Base-by-base conservation (phyloP, 2,797 vertebrate species). In the Pseudocheirus occidentalis region DNA sequence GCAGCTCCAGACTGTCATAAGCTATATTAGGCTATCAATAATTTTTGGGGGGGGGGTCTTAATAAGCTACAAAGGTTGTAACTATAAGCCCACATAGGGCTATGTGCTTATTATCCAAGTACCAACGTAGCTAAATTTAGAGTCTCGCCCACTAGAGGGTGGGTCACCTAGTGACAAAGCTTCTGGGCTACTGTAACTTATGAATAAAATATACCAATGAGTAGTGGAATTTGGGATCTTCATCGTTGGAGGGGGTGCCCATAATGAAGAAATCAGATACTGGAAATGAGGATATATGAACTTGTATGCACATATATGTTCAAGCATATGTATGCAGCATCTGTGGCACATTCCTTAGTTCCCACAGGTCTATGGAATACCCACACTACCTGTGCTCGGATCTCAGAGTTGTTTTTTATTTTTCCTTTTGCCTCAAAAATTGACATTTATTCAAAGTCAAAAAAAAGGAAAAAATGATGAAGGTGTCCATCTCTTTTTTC, bases 381-480 rank as follows among this genome's bases (percentile, higher is more conserved):
- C 14, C 62, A 66, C 5, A n/a, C 31, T 66, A n/a, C n/a, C 5
- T 10, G 16, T 40, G 7, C n/a, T 40, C 18, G 21, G n/a, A n/a
- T 66, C 31, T 66, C 14, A 66, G 14, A 66, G 18, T 73, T 40
- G 1, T 40, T 40, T 73, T n/a, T n/a, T n/a, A n/a, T n/a, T n/a
- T n/a, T 96, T 98, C 97, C 96, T 98, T 97, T 98, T 97, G 98
- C 98, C 98, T 98, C 98, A 97, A 98, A 98, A 98, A 98, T 98
- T 98, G 98, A 98, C 98, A 98, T 98, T 98, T 98, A 98, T 98
- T 98, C 97, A 97, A 98, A 98, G 97, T 94, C 97, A 95, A 95
- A 93, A 95, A 91, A 50, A 28, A 46, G 93, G 92, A 96, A 97
- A 87, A 98, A 96, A 97, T 96, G 96, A 97, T 97, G 98, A 73